phyloP scores from a whole-genome alignment of 2,888 invertebrate genomes.

The Agonum fuliginosum region DNA sequence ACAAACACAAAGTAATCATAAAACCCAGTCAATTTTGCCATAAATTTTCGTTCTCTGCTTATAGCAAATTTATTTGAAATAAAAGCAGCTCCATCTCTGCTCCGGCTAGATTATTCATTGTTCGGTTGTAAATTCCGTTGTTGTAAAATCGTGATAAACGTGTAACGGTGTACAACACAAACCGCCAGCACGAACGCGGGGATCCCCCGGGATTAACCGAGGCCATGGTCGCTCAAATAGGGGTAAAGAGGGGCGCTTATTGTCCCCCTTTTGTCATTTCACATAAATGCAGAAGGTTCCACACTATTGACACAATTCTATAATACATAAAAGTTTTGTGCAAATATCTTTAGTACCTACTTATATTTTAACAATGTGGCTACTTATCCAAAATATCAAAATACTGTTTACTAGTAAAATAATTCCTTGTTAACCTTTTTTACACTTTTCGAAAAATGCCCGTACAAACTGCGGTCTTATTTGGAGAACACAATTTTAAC shows the following conservation, averaged over 20 bases:
- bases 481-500: no score
- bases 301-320: no score
- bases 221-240: background rate
- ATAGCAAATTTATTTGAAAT: slow-evolving; percentile 33
- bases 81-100: slow-evolving; percentile 4
- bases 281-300: no score
- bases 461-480: no score
- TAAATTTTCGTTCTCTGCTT: slow-evolving; percentile 11
- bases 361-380: no score
- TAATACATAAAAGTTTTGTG: no score
- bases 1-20: slow-evolving; percentile 22
- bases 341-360: no score
- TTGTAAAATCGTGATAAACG: slow-evolving; percentile 54
- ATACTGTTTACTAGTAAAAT: no score
- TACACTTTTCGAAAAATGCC: no score
- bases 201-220: slow-evolving; percentile 8
- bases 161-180: slow-evolving; percentile 28
- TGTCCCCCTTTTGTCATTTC: background rate
- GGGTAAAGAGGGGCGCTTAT: background rate
- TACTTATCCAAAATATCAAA: no score
- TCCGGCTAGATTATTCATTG: slow-evolving; percentile 47
- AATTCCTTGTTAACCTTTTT: no score
- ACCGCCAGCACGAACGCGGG: slow-evolving; percentile 5
- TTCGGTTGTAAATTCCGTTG: slow-evolving; percentile 44
- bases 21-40: slow-evolving; percentile 25